Conservation (phyloP, 2,113 vertebrate species). For the Aptenodytes patagonicus region DNA sequence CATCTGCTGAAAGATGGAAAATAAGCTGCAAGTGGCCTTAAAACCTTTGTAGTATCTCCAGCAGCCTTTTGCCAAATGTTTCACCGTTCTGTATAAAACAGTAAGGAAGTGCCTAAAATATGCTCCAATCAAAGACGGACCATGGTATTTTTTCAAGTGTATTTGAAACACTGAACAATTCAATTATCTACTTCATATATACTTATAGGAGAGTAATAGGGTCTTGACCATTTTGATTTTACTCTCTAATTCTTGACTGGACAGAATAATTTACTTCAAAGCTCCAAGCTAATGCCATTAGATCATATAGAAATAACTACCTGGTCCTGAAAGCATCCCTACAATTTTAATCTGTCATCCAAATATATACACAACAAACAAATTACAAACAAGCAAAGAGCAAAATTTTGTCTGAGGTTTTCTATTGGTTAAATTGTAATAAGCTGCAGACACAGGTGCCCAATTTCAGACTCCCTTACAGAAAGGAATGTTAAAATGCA, state of each 20-base stretch:
- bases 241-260: background rate
- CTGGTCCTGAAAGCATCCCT: background rate
- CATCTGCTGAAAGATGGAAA: background rate
- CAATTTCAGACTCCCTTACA: background rate
- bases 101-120: background rate
- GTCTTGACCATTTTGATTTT: background rate
- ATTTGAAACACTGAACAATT: background rate
- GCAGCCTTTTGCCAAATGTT: background rate
- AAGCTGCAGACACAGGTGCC: background rate
- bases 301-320: background rate
- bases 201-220: background rate
- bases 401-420: background rate
- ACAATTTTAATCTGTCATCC: background rate
- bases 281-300: background rate
- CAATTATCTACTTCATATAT: background rate
- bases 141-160: background rate
- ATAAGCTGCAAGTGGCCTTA: background rate
- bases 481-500: background rate
- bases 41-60: background rate
- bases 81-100: background rate
- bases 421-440: background rate
- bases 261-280: background rate
- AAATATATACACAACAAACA: background rate
- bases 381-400: background rate
- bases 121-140: background rate